Conservation (phyloP, 2,113 vertebrate species). For the Mungos mungo region DNA sequence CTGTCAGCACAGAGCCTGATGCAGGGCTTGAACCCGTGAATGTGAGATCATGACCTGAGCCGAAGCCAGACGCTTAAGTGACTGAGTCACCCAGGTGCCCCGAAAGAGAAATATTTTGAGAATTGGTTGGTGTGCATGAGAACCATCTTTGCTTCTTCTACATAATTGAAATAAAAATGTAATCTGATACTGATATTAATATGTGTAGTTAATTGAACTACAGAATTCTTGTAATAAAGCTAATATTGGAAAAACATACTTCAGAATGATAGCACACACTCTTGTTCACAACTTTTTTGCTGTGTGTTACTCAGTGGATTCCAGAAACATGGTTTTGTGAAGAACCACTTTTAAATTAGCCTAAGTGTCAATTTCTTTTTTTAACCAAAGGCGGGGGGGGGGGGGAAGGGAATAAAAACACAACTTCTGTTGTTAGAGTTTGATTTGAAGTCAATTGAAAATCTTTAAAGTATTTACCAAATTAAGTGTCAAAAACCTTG, state of each 20-base stretch:
- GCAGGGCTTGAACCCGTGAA: too few species aligned
- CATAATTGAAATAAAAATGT: background rate
- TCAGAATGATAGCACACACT: background rate
- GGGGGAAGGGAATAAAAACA: background rate
- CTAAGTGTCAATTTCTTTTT: background rate
- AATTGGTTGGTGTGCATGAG: background rate
- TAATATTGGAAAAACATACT: background rate
- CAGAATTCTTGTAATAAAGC: background rate
- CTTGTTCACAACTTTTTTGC: background rate
- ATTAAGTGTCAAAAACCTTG: background rate
- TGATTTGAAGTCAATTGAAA: background rate
- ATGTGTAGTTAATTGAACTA: background rate
- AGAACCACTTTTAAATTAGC: conserved; percentile 9
- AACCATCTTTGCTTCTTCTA: background rate
- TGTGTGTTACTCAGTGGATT: background rate
- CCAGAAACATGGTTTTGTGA: conserved; percentile 34
- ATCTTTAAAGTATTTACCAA: background rate
- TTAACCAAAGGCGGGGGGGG: background rate
- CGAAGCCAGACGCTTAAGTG: too few species aligned
- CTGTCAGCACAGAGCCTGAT: too few species aligned
- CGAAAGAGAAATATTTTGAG: conserved; percentile 41
- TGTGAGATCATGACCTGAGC: too few species aligned
- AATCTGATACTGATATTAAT: background rate
- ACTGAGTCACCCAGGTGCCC: too few species aligned
- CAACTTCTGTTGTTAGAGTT: conserved; percentile 37